Base-by-base conservation (phyloP, 64 coral and sea anemone genomes). In the Actinia equina region DNA sequence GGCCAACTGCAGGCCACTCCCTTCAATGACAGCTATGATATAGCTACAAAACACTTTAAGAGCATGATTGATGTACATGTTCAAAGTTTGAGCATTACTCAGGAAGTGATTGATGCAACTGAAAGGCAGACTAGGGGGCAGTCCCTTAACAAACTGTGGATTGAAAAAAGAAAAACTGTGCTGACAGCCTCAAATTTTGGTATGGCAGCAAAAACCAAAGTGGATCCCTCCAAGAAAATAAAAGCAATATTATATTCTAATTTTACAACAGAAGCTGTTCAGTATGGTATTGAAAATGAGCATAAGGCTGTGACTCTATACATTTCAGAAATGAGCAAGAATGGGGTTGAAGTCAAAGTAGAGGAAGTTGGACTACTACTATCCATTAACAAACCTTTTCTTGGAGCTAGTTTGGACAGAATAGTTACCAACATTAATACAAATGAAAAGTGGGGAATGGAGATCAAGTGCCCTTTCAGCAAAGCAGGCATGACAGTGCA, bases 171-270 rank as follows among this genome's bases (percentile, higher is more conserved):
- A 61, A 93, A 88, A 52, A 20, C 43, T 84, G 43, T 88, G 27
- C 44, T 89, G 58, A 93, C 87, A 59, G 86, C 91, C 49, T 89
- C 91, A 58, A 88, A 93, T 88, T 88, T 92, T 88, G 91, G 91
- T n/a, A n/a, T n/a, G n/a, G n/a, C n/a, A n/a, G n/a, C n/a, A n/a
- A n/a, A n/a, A n/a, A n/a, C n/a, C n/a, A n/a, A n/a, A n/a, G n/a
- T n/a, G n/a, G n/a, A n/a, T n/a, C n/a, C n/a, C n/a, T n/a, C n/a
- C n/a, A n/a, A n/a, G n/a, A n/a, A n/a, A n/a, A n/a, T n/a, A n/a
- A n/a, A n/a, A n/a, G n/a, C n/a, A n/a, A n/a, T n/a, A n/a, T n/a
- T n/a, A n/a, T n/a, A n/a, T n/a, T n/a, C n/a, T n/a, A n/a, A n/a
- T n/a, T n/a, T n/a, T n/a, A n/a, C n/a, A n/a, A n/a, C n/a, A n/a